Base-by-base conservation (phyloP, 1,140 invertebrate genomes). In the Metopolophium dirhodum region DNA sequence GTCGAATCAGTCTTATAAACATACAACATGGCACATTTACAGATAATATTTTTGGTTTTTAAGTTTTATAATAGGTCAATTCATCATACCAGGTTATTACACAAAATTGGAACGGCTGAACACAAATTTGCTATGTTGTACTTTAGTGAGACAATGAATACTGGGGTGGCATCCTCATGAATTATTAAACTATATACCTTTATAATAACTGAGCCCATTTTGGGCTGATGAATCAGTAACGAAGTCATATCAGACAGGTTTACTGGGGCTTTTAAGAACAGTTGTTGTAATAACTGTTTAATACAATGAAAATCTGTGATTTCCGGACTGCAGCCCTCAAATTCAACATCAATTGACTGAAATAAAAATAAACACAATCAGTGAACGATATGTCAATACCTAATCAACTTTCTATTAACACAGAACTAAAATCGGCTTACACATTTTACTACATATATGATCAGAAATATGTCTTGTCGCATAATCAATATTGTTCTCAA, bases 271-370 rank as follows among this genome's bases (percentile, higher is more conserved):
- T 98, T 98, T 18, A 98, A 95, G 94, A 98, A 98, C 9, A 98
- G 95, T 95, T 98, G 97, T 87, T 97, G 96, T 7, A 98, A 94
- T 8, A 98, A 95, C 94, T 97, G 97, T 94, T 97, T 97, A 30
- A 98, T 98, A 41, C 98, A 98, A 96, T 98, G 96, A 94, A 97
- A 98, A 95, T 98, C 98, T 94, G 96, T 96, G 94, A 97, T 97
- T 93, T 97, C 96, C 2, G 97, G 97, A 94, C 96, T 97, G 68
- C 97, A 96, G 54, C 98, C 98, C 95, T 98, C 98, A 95, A 98
- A 98, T 94, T 98, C 97, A 8, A 98, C 96, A 95, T 97, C 96
- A 6, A 98, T 96, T 95, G 97, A 96, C 97, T 97, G 93, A 9
- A 95, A 94, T n/a, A 91, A 83, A 41, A 77, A 82, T 86, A 8